phyloP scores from a whole-genome alignment of 1,140 invertebrate species.

The Dendrolimus punctatus region DNA sequence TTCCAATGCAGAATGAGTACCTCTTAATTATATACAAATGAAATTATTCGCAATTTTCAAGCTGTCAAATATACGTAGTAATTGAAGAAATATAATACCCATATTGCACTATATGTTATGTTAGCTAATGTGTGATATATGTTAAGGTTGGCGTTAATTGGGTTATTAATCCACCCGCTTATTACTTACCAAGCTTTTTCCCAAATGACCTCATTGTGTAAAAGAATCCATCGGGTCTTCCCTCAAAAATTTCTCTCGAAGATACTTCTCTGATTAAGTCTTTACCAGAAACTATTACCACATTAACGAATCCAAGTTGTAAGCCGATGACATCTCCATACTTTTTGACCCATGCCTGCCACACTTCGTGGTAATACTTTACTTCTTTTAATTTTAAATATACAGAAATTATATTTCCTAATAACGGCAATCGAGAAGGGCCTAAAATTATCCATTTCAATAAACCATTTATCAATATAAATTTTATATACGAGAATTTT shows the following conservation, averaged over 20 bases:
- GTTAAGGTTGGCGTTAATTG: too few species aligned
- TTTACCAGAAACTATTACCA: constrained; percentile 76
- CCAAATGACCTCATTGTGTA: constrained; percentile 76
- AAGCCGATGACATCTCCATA: constrained; percentile 80
- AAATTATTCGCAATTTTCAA: too few species aligned
- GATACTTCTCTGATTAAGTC: constrained; percentile 75
- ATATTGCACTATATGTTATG: too few species aligned
- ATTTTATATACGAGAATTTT: not conserved
- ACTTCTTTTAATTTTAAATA: constrained; percentile 34
- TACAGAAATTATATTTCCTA: constrained; percentile 46
- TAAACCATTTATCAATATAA: not conserved
- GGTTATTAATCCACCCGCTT: too few species aligned
- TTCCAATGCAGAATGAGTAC: too few species aligned
- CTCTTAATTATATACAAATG: too few species aligned
- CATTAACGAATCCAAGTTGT: constrained; percentile 71
- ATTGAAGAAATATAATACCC: too few species aligned
- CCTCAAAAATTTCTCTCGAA: constrained; percentile 77
- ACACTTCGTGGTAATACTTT: constrained; percentile 45
- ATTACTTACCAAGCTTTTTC: constrained; percentile 74
- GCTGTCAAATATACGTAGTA: too few species aligned
- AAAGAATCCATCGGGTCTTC: constrained; percentile 80
- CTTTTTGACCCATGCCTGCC: constrained; percentile 40
- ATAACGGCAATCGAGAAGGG: constrained; percentile 37
- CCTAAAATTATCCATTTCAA: constrained; percentile 31
- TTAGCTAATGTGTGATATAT: too few species aligned